Percentiles rank a stretch among this genome's conserved stretches.
Evolutionary conservation across 1,140 invertebrate genomes (phyloP).

Genomic region (Megathymus violae): DNA sequence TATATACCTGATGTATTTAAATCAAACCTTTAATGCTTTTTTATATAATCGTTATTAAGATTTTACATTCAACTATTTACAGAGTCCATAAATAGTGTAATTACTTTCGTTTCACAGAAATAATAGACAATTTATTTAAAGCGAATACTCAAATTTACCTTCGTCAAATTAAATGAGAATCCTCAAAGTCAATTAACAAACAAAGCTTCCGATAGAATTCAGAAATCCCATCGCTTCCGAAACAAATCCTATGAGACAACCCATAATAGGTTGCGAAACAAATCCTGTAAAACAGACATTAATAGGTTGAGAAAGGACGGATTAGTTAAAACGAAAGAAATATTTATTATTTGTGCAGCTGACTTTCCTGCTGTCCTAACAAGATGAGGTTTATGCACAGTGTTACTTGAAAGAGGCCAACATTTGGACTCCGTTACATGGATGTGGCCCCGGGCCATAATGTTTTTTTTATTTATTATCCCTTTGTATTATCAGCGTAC

Average conservation of each 20-base stretch:
- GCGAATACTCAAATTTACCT: not conserved
- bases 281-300: not conserved
- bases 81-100: too few relatives aligned
- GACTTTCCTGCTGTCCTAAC: not conserved
- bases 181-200: slow-evolving; percentile 8
- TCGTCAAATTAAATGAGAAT: not conserved
- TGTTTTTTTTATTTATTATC: too few relatives aligned
- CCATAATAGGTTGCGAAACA: too few relatives aligned
- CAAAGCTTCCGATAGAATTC: slow-evolving; percentile 4
- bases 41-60: too few relatives aligned
- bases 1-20: too few relatives aligned
- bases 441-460: too few relatives aligned
- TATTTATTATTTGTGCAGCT: slow-evolving; percentile 30
- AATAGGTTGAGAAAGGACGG: slow-evolving; percentile 19
- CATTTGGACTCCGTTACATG: too few relatives aligned
- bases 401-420: too few relatives aligned
- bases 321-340: slow-evolving; percentile 26
- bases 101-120: not conserved
- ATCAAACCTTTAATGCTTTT: too few relatives aligned
- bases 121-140: not conserved
- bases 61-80: too few relatives aligned
- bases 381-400: slow-evolving; percentile 3
- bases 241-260: slow-evolving; percentile 19
- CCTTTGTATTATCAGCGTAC: too few relatives aligned
- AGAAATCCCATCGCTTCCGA: slow-evolving; percentile 3